Percentiles rank a stretch among this genome's conserved stretches.
These are phyloP conservation scores for Drosophila helvetica DNA, from an alignment of 2,888 invertebrate species.

Conservation along the genomic window DNA sequence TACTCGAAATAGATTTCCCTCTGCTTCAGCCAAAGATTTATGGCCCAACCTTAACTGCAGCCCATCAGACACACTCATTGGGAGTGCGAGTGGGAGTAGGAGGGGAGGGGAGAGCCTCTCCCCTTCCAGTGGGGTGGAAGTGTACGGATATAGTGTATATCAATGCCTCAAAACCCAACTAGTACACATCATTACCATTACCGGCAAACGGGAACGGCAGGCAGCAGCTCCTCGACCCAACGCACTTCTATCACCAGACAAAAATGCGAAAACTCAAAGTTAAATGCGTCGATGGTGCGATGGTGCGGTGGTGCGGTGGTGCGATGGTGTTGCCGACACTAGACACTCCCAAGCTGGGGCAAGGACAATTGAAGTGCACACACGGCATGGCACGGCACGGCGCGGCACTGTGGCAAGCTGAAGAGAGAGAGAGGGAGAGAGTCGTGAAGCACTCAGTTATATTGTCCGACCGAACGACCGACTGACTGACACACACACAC, in stretches of 20 bases:
- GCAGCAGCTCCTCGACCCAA: conserved; percentile 15
- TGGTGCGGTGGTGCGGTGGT: conserved; percentile 48
- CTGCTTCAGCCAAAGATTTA: conserved; percentile 8
- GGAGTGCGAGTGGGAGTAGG: no score
- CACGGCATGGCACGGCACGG: neutral
- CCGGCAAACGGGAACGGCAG: conserved; percentile 3
- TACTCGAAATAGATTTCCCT: conserved; percentile 13
- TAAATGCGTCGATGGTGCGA: conserved; percentile 53
- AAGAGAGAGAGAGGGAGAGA: conserved; percentile 21
- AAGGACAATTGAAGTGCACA: conserved; percentile 70
- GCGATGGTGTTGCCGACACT: conserved; percentile 36
- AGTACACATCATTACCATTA: conserved; percentile 52
- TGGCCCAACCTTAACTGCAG: conserved; percentile 4
- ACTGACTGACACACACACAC: neutral
- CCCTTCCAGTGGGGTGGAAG: no score
- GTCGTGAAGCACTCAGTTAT: conserved; percentile 69
- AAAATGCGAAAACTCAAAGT: conserved; percentile 40
- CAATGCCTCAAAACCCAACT: conserved; percentile 32
- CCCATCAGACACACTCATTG: neutral
- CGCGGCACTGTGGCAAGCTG: neutral
- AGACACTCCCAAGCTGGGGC: conserved; percentile 37
- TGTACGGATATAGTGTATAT: conserved; percentile 39
- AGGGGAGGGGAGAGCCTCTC: neutral
- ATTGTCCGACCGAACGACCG: conserved; percentile 66
- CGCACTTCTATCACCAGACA: conserved; percentile 13